Percentiles rank a stretch among this genome's conserved stretches.
Evolutionary conservation across 1,140 invertebrate genomes (phyloP).

Genomic region (Myzus persicae): DNA sequence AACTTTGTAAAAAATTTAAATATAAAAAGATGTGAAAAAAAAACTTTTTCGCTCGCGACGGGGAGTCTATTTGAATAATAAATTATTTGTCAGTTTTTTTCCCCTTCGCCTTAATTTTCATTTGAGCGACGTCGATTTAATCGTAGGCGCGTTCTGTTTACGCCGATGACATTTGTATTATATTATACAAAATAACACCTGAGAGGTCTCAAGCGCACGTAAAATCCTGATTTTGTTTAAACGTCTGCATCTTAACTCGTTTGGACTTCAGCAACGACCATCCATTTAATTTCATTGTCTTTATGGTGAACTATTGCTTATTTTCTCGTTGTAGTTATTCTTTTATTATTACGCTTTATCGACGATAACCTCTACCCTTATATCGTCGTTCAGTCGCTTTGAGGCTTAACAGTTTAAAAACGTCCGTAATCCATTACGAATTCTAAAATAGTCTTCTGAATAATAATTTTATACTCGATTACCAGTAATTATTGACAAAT

Average conservation of each 20-base stretch:
- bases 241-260: neutral
- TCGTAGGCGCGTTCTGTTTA: neutral
- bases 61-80: neutral
- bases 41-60: neutral
- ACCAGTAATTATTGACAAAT: too few species aligned
- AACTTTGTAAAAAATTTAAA: constrained; percentile 20
- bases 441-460: neutral
- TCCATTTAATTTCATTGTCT: neutral
- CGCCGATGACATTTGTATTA: neutral
- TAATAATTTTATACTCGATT: neutral
- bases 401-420: neutral
- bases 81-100: neutral
- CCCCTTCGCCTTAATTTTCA: neutral
- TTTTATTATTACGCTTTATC: neutral
- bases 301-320: neutral
- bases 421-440: neutral
- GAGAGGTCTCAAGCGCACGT: neutral
- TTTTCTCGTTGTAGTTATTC: neutral
- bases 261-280: neutral
- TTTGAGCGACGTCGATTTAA: neutral
- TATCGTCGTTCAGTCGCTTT: neutral
- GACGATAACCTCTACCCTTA: neutral
- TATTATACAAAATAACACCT: neutral
- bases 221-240: neutral
- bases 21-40: neutral